These are phyloP conservation scores for Enteromius argenteus DNA, from an alignment of 2,797 vertebrate genomes.

Conservation along the genomic window DNA sequence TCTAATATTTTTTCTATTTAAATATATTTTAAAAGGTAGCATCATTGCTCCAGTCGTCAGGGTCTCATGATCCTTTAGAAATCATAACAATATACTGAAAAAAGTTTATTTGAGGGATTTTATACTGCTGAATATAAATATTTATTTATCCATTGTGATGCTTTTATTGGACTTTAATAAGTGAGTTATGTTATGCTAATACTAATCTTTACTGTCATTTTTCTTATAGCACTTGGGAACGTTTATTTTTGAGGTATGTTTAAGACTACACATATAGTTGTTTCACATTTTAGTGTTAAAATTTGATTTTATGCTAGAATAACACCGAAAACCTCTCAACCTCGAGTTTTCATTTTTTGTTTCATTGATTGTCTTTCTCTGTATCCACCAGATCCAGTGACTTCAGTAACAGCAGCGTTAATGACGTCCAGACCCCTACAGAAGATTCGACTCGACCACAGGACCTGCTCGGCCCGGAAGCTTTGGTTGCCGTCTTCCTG, in stretches of 20 bases:
- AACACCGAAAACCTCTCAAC: background rate
- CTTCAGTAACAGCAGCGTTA: conserved; percentile 64
- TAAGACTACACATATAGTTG: background rate
- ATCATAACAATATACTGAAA: no score
- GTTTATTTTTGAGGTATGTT: conserved; percentile 43
- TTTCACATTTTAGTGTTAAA: background rate
- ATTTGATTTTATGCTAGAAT: background rate
- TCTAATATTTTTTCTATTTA: background rate
- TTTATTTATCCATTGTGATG: background rate
- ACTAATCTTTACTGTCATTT: background rate
- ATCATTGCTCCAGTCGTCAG: background rate
- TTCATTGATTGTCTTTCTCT: background rate
- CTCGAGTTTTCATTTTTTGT: background rate
- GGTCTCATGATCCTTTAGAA: background rate
- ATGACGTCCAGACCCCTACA: conserved; percentile 13
- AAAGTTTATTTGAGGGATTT: background rate
- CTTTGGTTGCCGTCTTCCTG: conserved; percentile 87
- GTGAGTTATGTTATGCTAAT: background rate
- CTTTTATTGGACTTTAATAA: background rate
- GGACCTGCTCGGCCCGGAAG: conserved; percentile 83
- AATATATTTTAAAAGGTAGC: background rate
- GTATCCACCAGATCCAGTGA: conserved; percentile 60
- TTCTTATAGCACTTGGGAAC: conserved; percentile 40
- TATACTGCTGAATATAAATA: background rate
- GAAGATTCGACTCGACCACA: conserved; percentile 48